These are phyloP conservation scores for Alaudala cheleensis DNA, from an alignment of 2,113 vertebrate species.

Conservation along the genomic window DNA sequence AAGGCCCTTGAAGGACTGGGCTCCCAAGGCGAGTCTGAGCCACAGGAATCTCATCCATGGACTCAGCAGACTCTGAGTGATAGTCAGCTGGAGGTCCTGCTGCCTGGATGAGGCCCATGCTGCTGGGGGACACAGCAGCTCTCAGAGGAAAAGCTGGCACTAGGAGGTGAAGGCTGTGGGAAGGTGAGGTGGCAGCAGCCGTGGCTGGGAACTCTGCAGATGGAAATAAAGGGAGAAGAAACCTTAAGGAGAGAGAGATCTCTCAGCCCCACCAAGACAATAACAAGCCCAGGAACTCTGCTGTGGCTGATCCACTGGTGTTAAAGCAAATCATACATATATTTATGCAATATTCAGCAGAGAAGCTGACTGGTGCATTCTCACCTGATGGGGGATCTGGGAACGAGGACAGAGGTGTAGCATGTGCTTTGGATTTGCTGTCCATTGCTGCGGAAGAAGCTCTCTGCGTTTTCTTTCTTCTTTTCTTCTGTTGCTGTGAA, in stretches of 20 bases:
- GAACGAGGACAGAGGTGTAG: background rate
- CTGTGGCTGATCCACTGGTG: background rate
- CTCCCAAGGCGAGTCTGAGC: conserved; percentile 84
- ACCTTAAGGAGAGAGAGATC: background rate
- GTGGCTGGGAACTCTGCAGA: background rate
- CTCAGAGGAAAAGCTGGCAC: conserved; percentile 74
- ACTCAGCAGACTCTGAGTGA: conserved; percentile 87
- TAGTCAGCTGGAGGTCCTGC: conserved; percentile 79
- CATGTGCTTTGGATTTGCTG: conserved; percentile 10
- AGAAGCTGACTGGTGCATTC: background rate
- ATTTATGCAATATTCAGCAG: background rate
- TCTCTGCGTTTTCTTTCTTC: conserved; percentile 76
- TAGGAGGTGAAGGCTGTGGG: conserved; percentile 66
- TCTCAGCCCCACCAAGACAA: background rate
- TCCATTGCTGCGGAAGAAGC: conserved; percentile 64
- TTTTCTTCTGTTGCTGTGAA: conserved; percentile 79
- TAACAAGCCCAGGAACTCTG: background rate
- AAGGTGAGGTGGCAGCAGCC: background rate
- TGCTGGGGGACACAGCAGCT: conserved; percentile 55
- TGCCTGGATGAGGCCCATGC: conserved; percentile 54
- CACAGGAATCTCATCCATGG: conserved; percentile 90
- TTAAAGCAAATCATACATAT: background rate
- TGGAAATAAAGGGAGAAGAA: conserved; percentile 1
- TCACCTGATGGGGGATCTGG: conserved; percentile 53
- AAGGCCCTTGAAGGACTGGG: conserved; percentile 33